phyloP scores from a whole-genome alignment of 2,888 invertebrate genomes.

The Temnothorax ravouxi region DNA sequence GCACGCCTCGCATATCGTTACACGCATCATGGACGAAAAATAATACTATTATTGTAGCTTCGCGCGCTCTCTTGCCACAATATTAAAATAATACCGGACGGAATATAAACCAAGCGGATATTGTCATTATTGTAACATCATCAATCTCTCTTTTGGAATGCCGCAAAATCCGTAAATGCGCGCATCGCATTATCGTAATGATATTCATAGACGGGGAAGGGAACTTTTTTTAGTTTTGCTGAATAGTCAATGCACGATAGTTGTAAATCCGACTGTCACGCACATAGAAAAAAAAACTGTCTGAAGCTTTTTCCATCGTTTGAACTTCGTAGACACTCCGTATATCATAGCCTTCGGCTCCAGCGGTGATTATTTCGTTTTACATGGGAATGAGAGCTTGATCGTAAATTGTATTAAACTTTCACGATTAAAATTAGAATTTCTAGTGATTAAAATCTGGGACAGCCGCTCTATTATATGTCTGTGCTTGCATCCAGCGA shows the following conservation, averaged over 20 bases:
- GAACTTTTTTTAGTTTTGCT: slow-evolving; percentile 18
- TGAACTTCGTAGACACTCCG: slow-evolving; percentile 60
- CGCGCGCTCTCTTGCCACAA: slow-evolving; percentile 26
- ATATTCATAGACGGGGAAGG: slow-evolving; percentile 7
- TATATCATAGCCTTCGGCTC: slow-evolving; percentile 64
- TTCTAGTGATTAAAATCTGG: slow-evolving; percentile 72
- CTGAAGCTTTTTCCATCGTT: slow-evolving; percentile 54
- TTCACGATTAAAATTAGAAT: slow-evolving; percentile 74
- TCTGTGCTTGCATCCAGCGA: slow-evolving; percentile 29
- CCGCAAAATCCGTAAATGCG: slow-evolving; percentile 27
- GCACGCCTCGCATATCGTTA: slow-evolving; percentile 39
- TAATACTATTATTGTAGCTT: slow-evolving; percentile 41
- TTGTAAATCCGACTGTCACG: slow-evolving; percentile 63
- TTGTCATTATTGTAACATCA: slow-evolving; percentile 47
- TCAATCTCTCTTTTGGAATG: slow-evolving; percentile 27
- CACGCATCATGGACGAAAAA: slow-evolving; percentile 50
- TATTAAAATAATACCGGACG: slow-evolving; percentile 37
- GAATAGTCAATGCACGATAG: slow-evolving; percentile 31
- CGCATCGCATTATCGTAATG: slow-evolving; percentile 38
- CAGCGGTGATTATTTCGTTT: slow-evolving; percentile 26
- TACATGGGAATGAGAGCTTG: slow-evolving; percentile 8
- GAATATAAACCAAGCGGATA: slow-evolving; percentile 24
- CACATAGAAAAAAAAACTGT: slow-evolving; percentile 62
- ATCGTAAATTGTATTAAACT: slow-evolving; percentile 72
- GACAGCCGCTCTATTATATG: slow-evolving; percentile 22